Evolutionary conservation across 2,113 vertebrate species (phyloP).

Genomic region (Gnathonemus longibarbis): DNA sequence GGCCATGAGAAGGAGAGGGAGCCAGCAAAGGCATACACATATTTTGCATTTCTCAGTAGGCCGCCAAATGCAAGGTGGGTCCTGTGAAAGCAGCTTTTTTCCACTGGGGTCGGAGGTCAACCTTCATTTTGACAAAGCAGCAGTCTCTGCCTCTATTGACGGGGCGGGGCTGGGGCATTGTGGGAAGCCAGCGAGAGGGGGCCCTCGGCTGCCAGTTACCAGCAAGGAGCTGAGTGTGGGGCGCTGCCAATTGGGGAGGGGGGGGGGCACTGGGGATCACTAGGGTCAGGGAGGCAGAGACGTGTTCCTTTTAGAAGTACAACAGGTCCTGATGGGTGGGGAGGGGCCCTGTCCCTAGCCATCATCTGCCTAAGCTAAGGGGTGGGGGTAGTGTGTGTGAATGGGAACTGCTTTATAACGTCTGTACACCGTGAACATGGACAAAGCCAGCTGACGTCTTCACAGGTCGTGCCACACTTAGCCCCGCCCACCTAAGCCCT

Average conservation of each 20-base stretch:
- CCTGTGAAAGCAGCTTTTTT: conserved; percentile 58
- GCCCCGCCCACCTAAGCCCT: not conserved
- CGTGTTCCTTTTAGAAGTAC: conserved; percentile 58
- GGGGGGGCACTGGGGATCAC: conserved; percentile 67
- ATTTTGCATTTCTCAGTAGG: conserved; percentile 61
- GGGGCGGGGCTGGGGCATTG: conserved; percentile 70
- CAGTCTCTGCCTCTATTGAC: conserved; percentile 70
- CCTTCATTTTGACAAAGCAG: conserved; percentile 68
- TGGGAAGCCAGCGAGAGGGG: conserved; percentile 66
- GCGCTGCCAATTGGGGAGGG: conserved; percentile 70
- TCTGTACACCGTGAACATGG: not conserved
- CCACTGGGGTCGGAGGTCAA: conserved; percentile 59
- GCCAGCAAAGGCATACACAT: conserved; percentile 45
- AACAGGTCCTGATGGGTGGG: conserved; percentile 49
- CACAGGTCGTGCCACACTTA: not conserved
- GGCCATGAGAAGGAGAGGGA: conserved; percentile 33
- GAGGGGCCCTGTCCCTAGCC: not conserved
- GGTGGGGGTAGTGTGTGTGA: not conserved
- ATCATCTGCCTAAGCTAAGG: not conserved
- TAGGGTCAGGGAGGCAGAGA: conserved; percentile 60
- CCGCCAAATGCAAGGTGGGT: conserved; percentile 53
- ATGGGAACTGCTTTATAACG: not conserved
- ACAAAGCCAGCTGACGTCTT: not conserved
- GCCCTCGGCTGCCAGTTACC: conserved; percentile 68
- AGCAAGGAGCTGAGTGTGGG: conserved; percentile 61